Evolutionary conservation across 2,888 invertebrate genomes (phyloP).

Genomic region (Chironomus riparius): DNA sequence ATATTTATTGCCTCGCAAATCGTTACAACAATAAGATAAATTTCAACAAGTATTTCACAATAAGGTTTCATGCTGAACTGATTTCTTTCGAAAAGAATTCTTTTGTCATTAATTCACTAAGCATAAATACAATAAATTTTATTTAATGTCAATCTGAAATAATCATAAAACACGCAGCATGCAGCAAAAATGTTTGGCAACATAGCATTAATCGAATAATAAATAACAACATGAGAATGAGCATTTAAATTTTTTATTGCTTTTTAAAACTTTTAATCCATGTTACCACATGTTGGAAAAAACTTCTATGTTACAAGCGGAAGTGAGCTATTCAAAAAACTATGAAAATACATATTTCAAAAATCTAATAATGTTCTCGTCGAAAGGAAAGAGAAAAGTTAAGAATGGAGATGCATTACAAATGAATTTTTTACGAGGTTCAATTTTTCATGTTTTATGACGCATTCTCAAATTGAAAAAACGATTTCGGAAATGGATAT

Average conservation of each 20-base stretch:
- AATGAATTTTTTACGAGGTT: background rate
- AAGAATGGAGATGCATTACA: background rate
- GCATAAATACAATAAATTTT: no score
- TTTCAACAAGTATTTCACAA: no score
- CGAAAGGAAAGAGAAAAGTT: background rate
- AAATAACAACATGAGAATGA: background rate
- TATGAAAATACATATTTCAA: background rate
- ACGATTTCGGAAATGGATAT: background rate
- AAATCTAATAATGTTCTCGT: background rate
- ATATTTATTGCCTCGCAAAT: no score
- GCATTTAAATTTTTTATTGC: conserved; percentile 3
- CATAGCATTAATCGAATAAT: background rate
- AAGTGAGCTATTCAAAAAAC: conserved; percentile 6
- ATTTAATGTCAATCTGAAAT: background rate
- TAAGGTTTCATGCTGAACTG: no score
- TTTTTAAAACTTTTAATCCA: background rate
- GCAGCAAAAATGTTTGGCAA: background rate
- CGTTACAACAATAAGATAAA: no score
- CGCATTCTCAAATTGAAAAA: background rate
- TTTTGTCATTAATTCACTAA: no score
- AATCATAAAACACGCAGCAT: background rate
- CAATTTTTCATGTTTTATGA: background rate
- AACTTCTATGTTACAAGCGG: background rate
- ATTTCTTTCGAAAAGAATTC: no score
- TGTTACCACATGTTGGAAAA: conserved; percentile 4